Conservation (phyloP, 1,140 invertebrate genomes). For the Drosophila tropicalis region DNA sequence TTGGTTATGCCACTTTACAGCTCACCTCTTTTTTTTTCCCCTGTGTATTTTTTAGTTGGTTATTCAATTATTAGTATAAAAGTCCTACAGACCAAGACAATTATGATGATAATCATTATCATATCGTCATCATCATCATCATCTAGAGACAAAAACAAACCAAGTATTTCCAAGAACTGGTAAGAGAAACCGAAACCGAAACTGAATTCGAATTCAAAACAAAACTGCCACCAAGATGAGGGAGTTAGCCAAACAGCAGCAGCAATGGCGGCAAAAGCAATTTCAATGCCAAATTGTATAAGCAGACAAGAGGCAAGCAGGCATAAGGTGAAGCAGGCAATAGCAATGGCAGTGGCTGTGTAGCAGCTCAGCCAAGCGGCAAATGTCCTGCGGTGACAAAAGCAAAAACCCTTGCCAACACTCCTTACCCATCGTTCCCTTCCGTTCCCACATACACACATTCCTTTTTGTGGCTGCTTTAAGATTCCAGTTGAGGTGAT, state of each 20-base stretch:
- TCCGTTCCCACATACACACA: no score
- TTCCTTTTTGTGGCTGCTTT: slow-evolving; percentile 12
- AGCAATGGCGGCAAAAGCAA: slow-evolving; percentile 14
- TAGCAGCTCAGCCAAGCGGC: slow-evolving; percentile 52
- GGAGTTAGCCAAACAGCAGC: slow-evolving; percentile 2
- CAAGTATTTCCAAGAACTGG: slow-evolving; percentile 4
- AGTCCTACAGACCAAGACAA: slow-evolving; percentile 26
- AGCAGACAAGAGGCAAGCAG: slow-evolving; percentile 42
- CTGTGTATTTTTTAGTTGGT: slow-evolving; percentile 18
- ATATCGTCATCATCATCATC: neutral
- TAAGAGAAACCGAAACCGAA: slow-evolving; percentile 4
- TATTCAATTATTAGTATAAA: slow-evolving; percentile 46
- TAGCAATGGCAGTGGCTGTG: slow-evolving; percentile 23
- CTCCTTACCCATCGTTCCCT: neutral
- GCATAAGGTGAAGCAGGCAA: slow-evolving; percentile 5
- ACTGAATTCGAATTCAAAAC: neutral
- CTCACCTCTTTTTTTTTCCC: no score
- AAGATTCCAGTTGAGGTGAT: slow-evolving; percentile 49
- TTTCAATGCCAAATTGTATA: slow-evolving; percentile 70
- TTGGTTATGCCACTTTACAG: neutral
- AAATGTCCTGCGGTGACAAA: slow-evolving; percentile 64
- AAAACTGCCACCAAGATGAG: slow-evolving; percentile 12
- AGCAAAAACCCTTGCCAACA: slow-evolving; percentile 24
- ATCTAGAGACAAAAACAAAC: neutral
- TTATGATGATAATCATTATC: neutral